Evolutionary conservation across 1,140 invertebrate species (phyloP).

Genomic region (Cydia splendana): DNA sequence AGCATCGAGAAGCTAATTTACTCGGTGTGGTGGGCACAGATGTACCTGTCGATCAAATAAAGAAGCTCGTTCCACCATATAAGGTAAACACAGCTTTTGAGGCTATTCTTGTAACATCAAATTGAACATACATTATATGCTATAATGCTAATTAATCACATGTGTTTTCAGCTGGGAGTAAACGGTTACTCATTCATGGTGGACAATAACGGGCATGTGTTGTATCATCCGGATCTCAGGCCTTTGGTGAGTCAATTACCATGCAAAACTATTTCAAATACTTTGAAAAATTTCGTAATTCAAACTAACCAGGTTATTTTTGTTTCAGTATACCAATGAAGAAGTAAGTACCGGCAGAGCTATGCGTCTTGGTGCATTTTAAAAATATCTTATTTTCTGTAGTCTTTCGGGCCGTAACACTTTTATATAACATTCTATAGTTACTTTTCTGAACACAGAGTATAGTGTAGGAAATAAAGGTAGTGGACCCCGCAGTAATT

Average conservation of each 20-base stretch:
- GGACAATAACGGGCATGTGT: slow-evolving; percentile 97
- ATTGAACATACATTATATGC: neutral
- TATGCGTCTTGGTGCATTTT: neutral
- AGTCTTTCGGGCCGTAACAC: no score
- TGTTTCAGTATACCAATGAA: slow-evolving; percentile 78
- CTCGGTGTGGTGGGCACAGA: slow-evolving; percentile 97
- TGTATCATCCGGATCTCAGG: slow-evolving; percentile 98
- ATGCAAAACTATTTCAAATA: neutral
- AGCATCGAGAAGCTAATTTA: slow-evolving; percentile 91
- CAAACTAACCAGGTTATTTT: slow-evolving; percentile 42
- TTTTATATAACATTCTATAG: no score
- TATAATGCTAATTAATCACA: neutral
- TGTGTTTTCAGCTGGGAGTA: slow-evolving; percentile 85
- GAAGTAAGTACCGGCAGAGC: slow-evolving; percentile 63
- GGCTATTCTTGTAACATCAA: no score
- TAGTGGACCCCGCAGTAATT: no score
- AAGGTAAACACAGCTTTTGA: slow-evolving; percentile 82
- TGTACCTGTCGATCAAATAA: slow-evolving; percentile 94
- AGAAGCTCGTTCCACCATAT: slow-evolving; percentile 94
- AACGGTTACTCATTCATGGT: slow-evolving; percentile 98
- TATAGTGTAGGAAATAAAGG: no score
- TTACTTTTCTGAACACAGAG: no score
- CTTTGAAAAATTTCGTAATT: neutral
- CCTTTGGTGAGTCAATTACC: slow-evolving; percentile 87
- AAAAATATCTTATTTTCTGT: no score